Conservation (phyloP, 2,888 invertebrate species). For the Timema podura region DNA sequence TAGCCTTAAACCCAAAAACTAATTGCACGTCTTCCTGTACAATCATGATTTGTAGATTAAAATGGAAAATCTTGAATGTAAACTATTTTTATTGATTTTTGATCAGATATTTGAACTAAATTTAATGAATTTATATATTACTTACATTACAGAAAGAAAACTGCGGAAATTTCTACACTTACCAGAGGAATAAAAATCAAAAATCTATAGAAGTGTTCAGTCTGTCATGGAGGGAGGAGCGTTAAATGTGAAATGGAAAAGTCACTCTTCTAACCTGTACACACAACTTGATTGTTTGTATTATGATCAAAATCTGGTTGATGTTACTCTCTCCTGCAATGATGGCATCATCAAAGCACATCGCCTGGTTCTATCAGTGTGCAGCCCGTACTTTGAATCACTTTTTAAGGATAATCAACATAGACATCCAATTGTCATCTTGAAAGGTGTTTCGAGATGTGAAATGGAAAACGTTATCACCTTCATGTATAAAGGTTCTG, state of each 20-base stretch:
- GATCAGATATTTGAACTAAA: no score
- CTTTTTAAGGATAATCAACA: slow-evolving; percentile 71
- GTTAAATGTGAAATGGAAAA: slow-evolving; percentile 68
- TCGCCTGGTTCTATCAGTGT: slow-evolving; percentile 68
- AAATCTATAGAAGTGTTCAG: no score
- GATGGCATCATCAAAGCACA: slow-evolving; percentile 67
- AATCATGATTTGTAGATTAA: no score
- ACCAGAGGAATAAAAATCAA: no score
- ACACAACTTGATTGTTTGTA: slow-evolving; percentile 65
- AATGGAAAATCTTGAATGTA: no score
- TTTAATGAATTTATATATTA: no score
- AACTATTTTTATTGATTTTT: no score
- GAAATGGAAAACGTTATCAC: slow-evolving; percentile 65
- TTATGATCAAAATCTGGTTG: slow-evolving; percentile 64
- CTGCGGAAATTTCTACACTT: no score
- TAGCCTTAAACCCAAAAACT: no score
- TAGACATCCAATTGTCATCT: slow-evolving; percentile 67
- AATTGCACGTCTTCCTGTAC: no score
- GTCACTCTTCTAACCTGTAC: slow-evolving; percentile 67
- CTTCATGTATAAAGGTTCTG: slow-evolving; percentile 68
- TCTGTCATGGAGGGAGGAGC: slow-evolving; percentile 60
- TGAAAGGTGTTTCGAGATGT: slow-evolving; percentile 59
- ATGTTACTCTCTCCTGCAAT: slow-evolving; percentile 67
- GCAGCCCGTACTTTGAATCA: slow-evolving; percentile 71
- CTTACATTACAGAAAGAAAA: no score